Conservation (phyloP, 2,113 vertebrate species). For the Bungarus multicinctus region DNA sequence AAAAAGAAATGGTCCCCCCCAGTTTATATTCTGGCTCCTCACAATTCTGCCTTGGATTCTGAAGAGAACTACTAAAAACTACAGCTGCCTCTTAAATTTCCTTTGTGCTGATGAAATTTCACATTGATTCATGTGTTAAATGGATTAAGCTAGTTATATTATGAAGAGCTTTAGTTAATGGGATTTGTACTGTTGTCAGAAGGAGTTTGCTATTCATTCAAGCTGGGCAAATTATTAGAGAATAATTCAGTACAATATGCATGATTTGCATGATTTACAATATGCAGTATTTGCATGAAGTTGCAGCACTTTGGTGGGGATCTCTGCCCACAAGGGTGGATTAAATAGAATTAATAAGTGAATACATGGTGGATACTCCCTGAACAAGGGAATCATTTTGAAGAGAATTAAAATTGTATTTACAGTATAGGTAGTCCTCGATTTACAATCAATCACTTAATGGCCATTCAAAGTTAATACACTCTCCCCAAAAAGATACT, state of each 20-base stretch:
- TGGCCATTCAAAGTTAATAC: neutral
- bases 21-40: neutral
- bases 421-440: neutral
- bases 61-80: neutral
- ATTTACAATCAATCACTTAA: neutral
- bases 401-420: neutral
- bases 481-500: neutral
- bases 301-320: neutral
- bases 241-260: conserved; percentile 13
- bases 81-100: neutral
- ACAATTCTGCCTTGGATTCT: neutral
- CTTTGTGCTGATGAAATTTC: neutral
- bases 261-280: no score
- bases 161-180: conserved; percentile 21
- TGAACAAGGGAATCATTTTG: neutral
- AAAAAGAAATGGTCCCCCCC: neutral
- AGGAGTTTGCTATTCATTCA: conserved; percentile 8
- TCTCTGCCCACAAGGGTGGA: neutral
- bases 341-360: neutral
- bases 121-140: conserved; percentile 10
- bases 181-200: neutral
- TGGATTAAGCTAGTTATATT: conserved; percentile 18
- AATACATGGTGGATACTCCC: neutral
- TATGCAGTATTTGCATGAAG: conserved; percentile 7
- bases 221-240: conserved; percentile 20